Evolutionary conservation across 2,888 invertebrate genomes (phyloP).

Genomic region (Lepidochitona cinerea): DNA sequence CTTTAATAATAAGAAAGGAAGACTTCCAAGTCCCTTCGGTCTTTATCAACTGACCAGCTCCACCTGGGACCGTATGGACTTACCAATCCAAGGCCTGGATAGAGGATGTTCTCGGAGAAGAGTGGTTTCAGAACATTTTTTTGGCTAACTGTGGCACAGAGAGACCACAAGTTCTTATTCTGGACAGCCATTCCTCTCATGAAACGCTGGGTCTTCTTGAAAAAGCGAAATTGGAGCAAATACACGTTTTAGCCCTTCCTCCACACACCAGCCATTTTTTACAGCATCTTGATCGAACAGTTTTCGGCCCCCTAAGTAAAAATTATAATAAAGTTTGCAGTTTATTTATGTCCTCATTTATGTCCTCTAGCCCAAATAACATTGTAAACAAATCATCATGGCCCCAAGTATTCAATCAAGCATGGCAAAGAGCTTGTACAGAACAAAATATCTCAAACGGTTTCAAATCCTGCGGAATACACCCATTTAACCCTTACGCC

Average conservation of each 20-base stretch:
- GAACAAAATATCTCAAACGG: too few relatives aligned
- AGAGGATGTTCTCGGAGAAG: conserved; percentile 32
- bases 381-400: too few relatives aligned
- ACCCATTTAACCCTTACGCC: too few relatives aligned
- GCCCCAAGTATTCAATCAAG: too few relatives aligned
- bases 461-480: too few relatives aligned
- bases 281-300: conserved; percentile 12
- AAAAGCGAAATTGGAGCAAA: conserved; percentile 25
- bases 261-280: conserved; percentile 19
- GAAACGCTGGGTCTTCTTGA: conserved; percentile 34
- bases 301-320: conserved; percentile 16
- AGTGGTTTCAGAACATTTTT: conserved; percentile 39
- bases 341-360: too few relatives aligned
- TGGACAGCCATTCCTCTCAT: conserved; percentile 45
- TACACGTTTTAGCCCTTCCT: conserved; percentile 15
- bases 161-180: conserved; percentile 42
- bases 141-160: conserved; percentile 34
- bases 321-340: conserved; percentile 14
- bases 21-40: conserved; percentile 26
- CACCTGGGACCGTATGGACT: conserved; percentile 26
- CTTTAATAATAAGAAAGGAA: conserved; percentile 38
- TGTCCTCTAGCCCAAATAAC: too few relatives aligned
- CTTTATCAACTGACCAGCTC: conserved; percentile 27
- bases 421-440: too few relatives aligned
- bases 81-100: conserved; percentile 43